Conservation (phyloP, 2,113 vertebrate species). For the Upupa epops region DNA sequence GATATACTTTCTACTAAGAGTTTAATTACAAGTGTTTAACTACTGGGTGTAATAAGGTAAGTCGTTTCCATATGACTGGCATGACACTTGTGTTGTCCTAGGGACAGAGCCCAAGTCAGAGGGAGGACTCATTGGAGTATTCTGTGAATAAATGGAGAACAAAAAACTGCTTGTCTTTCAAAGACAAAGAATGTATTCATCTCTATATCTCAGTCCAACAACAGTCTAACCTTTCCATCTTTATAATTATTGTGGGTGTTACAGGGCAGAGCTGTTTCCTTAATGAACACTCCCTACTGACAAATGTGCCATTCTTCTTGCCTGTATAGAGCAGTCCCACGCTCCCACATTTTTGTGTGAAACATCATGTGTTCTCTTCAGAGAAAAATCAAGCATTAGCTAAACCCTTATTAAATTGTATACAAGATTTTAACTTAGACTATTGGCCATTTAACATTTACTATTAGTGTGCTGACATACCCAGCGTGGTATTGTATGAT, state of each 20-base stretch:
- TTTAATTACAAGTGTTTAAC: background rate
- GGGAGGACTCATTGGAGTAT: background rate
- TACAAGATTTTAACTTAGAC: background rate
- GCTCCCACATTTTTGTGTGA: background rate
- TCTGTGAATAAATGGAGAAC: background rate
- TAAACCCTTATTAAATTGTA: background rate
- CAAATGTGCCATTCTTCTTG: background rate
- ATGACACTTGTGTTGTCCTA: background rate
- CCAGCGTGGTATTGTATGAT: background rate
- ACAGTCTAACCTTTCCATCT: background rate
- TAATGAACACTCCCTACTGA: background rate
- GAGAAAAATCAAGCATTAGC: background rate
- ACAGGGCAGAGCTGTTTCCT: background rate
- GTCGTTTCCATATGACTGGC: background rate
- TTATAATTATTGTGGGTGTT: background rate
- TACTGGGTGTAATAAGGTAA: background rate
- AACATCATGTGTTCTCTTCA: background rate
- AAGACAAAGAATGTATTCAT: background rate
- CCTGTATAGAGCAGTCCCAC: background rate
- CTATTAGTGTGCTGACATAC: background rate
- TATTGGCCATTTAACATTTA: background rate
- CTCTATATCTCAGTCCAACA: background rate
- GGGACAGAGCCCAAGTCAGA: background rate
- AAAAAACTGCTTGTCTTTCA: background rate
- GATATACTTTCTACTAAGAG: background rate